Evolutionary conservation across 2,797 vertebrate species (phyloP).

Genomic region (Leptodactylus fallax): DNA sequence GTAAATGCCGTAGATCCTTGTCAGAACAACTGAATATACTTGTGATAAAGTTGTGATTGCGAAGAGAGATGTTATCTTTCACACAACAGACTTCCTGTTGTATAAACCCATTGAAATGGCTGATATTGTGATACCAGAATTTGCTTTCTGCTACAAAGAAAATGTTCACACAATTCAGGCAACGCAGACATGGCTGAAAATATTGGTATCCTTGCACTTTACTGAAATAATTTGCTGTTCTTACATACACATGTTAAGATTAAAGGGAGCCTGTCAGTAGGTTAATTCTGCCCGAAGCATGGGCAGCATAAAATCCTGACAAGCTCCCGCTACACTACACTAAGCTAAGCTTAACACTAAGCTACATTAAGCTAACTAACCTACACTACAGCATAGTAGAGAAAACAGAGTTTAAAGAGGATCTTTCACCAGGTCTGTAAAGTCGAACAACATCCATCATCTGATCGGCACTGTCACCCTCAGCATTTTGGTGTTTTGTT

Average conservation of each 20-base stretch:
- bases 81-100: neutral
- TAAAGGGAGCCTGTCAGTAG: neutral
- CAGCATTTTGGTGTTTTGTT: too few relatives aligned
- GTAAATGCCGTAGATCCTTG: neutral
- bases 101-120: neutral
- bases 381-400: too few relatives aligned
- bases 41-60: slow-evolving; percentile 21
- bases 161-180: neutral
- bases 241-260: neutral
- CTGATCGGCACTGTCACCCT: too few relatives aligned
- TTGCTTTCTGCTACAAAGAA: neutral
- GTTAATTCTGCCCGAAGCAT: too few relatives aligned
- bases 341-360: too few relatives aligned
- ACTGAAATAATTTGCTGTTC: neutral
- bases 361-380: too few relatives aligned
- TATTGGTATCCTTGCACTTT: neutral
- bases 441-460: too few relatives aligned
- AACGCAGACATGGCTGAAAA: neutral
- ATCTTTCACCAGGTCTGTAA: too few relatives aligned
- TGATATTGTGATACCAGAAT: neutral
- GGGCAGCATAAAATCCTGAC: too few relatives aligned
- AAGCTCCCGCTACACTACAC: too few relatives aligned
- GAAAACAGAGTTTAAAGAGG: too few relatives aligned
- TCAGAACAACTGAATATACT: neutral
- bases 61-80: neutral